phyloP scores from a whole-genome alignment of 2,797 vertebrate species.

The Urophycis tenuis region DNA sequence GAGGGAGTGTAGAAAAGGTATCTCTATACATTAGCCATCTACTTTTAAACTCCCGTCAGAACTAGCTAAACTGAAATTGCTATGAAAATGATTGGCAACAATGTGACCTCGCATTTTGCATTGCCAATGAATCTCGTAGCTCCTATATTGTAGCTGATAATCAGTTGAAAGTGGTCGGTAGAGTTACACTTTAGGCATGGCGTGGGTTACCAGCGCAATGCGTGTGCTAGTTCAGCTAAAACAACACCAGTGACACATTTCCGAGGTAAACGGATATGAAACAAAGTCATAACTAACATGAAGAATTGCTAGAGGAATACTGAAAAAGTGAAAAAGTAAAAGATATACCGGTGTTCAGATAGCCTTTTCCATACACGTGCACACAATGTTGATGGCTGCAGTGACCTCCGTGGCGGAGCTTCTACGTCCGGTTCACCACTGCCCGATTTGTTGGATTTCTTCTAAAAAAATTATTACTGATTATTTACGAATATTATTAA shows the following conservation, averaged over 20 bases:
- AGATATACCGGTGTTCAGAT: not conserved
- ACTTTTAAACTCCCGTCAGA: not conserved
- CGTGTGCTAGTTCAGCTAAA: not conserved
- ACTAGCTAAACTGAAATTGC: not conserved
- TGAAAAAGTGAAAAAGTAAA: not conserved
- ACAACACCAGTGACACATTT: not conserved
- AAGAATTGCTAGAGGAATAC: not conserved
- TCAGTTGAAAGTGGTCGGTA: not conserved
- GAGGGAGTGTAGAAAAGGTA: no score
- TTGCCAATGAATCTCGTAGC: no score
- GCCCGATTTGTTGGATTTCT: not conserved
- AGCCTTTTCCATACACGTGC: slow-evolving; percentile 8
- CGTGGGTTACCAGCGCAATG: not conserved
- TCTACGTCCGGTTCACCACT: slow-evolving; percentile 42
- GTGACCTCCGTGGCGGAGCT: not conserved
- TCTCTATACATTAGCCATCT: not conserved
- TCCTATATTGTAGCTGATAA: not conserved
- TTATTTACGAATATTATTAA: not conserved
- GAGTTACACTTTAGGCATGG: not conserved
- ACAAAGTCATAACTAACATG: not conserved
- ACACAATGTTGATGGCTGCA: not conserved
- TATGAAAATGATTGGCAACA: not conserved
- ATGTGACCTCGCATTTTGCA: no score
- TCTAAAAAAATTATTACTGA: not conserved
- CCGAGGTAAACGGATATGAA: not conserved